A percentile compares a stretch with the other conserved stretches of the same genome.
These are phyloP conservation scores for Hirtodrosophila trivittata DNA, from an alignment of 2,888 invertebrate species.

Conservation along the genomic window DNA sequence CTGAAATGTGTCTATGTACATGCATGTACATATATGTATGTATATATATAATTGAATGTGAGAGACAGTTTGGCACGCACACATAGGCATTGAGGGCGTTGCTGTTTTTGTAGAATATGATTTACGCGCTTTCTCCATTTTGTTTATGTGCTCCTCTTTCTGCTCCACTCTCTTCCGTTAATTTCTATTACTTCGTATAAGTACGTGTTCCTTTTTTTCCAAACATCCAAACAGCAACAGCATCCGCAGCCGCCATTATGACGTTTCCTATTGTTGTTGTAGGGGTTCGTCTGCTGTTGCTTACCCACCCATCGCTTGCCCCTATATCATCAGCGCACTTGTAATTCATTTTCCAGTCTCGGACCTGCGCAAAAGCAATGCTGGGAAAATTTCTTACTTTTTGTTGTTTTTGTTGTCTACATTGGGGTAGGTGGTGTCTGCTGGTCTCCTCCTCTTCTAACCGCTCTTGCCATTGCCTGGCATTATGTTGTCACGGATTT, in stretches of 20 bases:
- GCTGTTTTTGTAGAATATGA: conserved; percentile 58
- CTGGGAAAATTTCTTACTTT: conserved; percentile 46
- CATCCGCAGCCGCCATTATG: conserved; percentile 42
- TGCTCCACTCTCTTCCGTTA: conserved; percentile 31
- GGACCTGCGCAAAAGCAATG: conserved; percentile 69
- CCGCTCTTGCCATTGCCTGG: conserved; percentile 26
- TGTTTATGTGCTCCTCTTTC: conserved; percentile 13
- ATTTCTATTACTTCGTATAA: conserved; percentile 41
- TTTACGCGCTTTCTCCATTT: conserved; percentile 63
- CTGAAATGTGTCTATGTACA: not conserved
- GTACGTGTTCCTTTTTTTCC: conserved; percentile 23
- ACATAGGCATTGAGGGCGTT: conserved; percentile 60
- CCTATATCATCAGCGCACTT: conserved; percentile 37
- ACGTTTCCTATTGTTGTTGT: conserved; percentile 24
- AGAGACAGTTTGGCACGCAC: conserved; percentile 15
- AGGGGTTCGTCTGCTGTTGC: conserved; percentile 33
- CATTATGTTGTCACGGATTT: conserved; percentile 72
- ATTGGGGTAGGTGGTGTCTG: conserved; percentile 67
- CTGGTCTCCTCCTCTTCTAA: conserved; percentile 8
- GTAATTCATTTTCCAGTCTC: conserved; percentile 71
- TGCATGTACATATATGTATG: not conserved
- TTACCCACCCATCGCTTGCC: conserved; percentile 12
- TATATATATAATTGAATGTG: conserved; percentile 41
- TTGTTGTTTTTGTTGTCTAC: conserved; percentile 23
- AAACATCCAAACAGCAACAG: conserved; percentile 24